Base-by-base conservation (phyloP, 2,888 invertebrate genomes). In the Parnassius orleans region DNA sequence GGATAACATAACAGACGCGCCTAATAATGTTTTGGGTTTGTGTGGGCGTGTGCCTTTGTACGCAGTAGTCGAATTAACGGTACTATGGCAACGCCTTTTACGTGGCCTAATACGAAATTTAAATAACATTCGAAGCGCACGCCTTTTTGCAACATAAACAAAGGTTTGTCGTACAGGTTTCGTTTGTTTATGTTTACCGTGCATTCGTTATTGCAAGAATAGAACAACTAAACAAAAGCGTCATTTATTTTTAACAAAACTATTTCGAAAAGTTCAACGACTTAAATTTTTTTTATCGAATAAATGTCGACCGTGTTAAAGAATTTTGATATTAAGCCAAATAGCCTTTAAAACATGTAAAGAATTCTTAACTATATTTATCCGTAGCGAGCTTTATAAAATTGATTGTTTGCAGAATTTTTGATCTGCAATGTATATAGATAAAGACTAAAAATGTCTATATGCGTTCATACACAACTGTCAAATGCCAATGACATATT, bases 31-130 rank as follows among this genome's bases (percentile, higher is more conserved):
- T 24, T 44, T 53, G 66, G 67, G 71, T 72, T 77, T 70, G 69
- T 68, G 61, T 67, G 60, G 76, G 33, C 33, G 33, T 33, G 7
- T 33, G 7, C 79, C 76, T 81, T 75, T 76, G 75, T 74, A 61
- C 70, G 71, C 74, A 77, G 76, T 74, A 81, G 79, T 80, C 73
- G 83, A 81, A 80, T 81, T 87, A 88, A 87, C 88, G 88, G 88
- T 86, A 86, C 78, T 61, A 67, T 67, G 71, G 76, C 76, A 74
- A 72, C 79, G 78, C 78, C 80, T 79, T 84, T 86, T 78, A 81
- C 85, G 75, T 73, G 80, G 77, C 76, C 80, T 81, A 79, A 81
- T 86, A 84, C 81, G 72, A 77, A 81, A 84, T 84, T 85, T 82
- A 77, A 85, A 82, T 78, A 77, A 70, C 72, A 73, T 79, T 77